phyloP scores from a whole-genome alignment of 1,140 invertebrate genomes.

The Ridgeia piscesae region DNA sequence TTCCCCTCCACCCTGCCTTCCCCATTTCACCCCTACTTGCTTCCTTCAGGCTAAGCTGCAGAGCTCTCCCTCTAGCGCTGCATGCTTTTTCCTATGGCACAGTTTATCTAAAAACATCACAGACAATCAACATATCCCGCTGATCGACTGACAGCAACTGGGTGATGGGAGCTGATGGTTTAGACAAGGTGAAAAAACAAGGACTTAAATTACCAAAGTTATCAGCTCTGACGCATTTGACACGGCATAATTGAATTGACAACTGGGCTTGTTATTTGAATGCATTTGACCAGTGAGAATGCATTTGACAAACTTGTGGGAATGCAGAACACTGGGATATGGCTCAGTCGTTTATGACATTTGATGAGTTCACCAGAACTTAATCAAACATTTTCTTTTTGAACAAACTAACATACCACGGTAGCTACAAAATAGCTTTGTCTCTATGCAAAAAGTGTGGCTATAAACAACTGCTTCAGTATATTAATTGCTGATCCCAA shows the following conservation, averaged over 20 bases:
- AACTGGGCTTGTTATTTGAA: too few relatives aligned
- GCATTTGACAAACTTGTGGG: too few relatives aligned
- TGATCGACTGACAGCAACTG: neutral
- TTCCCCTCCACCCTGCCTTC: neutral
- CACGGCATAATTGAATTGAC: neutral
- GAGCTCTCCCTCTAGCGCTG: neutral
- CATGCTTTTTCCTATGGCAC: neutral
- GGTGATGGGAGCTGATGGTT: neutral
- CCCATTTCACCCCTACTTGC: neutral
- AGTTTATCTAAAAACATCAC: slow-evolving; percentile 6
- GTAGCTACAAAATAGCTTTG: too few relatives aligned
- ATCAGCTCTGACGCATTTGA: neutral
- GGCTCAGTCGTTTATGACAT: too few relatives aligned
- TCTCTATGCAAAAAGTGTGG: too few relatives aligned
- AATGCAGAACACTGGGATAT: too few relatives aligned
- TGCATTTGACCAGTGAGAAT: too few relatives aligned
- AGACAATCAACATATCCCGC: neutral
- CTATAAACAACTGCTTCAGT: too few relatives aligned
- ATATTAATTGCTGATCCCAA: too few relatives aligned
- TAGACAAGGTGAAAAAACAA: neutral
- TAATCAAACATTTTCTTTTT: too few relatives aligned
- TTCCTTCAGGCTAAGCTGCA: neutral
- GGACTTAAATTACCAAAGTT: neutral
- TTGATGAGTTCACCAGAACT: too few relatives aligned
- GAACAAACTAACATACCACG: too few relatives aligned